phyloP scores from a whole-genome alignment of 2,113 vertebrate genomes.

The Sinocyclocheilus rhinocerous region DNA sequence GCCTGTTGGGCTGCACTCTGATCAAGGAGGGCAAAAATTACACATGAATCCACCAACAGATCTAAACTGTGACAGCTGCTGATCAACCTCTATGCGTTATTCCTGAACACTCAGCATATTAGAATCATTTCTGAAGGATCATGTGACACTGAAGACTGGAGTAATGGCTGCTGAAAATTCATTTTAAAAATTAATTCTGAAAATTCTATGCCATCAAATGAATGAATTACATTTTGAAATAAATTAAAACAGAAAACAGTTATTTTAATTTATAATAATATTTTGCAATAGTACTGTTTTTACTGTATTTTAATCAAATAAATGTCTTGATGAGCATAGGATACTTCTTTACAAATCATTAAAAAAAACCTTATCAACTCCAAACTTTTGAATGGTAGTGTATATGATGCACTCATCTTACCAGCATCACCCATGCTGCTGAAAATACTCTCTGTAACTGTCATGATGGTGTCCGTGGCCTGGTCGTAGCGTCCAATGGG shows the following conservation, averaged over 20 bases:
- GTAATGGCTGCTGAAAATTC: background rate
- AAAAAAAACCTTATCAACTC: background rate
- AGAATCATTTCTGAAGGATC: background rate
- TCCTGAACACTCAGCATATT: background rate
- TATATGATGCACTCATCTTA: constrained; percentile 68
- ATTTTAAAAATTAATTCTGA: background rate
- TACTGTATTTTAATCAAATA: no score
- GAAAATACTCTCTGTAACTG: constrained; percentile 98
- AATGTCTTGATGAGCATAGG: no score
- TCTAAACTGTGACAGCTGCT: background rate
- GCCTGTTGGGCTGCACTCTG: constrained; percentile 97
- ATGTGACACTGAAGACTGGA: background rate
- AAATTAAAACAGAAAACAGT: background rate
- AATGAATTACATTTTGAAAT: background rate
- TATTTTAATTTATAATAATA: no score
- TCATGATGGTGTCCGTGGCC: constrained; percentile 99
- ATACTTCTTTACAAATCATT: background rate
- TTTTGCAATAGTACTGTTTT: no score
- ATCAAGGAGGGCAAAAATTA: background rate
- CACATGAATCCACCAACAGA: background rate
- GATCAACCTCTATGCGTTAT: background rate
- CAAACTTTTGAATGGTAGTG: background rate
- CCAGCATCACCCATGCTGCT: constrained; percentile 98
- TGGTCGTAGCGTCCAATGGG: constrained; percentile 98
- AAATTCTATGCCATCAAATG: background rate